phyloP scores from a whole-genome alignment of 2,888 invertebrate species.

The Trachelus stipa region DNA sequence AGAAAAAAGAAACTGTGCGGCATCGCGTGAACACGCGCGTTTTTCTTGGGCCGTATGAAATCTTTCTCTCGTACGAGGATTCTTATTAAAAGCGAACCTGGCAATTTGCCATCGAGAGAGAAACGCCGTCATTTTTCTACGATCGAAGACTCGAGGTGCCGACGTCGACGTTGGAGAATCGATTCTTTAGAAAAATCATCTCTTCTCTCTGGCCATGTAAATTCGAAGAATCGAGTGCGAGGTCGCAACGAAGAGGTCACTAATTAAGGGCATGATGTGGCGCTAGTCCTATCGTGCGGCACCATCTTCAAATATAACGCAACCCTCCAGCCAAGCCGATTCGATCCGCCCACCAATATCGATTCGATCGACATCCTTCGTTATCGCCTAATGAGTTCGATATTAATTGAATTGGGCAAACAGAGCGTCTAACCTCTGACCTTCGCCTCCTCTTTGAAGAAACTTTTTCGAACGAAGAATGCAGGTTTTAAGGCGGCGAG shows the following conservation, averaged over 20 bases:
- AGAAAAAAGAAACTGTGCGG: not conserved
- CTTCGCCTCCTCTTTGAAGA: not conserved
- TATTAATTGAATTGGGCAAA: conserved; percentile 9
- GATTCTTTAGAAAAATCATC: not conserved
- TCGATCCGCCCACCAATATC: conserved; percentile 9
- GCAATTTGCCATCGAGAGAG: conserved; percentile 22
- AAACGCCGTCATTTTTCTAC: not conserved
- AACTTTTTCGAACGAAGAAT: not conserved
- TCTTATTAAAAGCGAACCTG: conserved; percentile 36
- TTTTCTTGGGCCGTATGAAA: not conserved
- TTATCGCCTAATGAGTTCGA: conserved; percentile 4
- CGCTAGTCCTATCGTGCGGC: conserved; percentile 1
- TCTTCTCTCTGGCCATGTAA: not conserved
- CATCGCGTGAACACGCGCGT: conserved; percentile 4
- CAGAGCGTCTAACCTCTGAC: not conserved
- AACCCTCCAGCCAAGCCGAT: not conserved
- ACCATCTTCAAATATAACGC: conserved; percentile 6
- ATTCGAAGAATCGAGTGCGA: not conserved
- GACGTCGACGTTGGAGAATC: not conserved
- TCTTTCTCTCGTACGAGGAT: conserved; percentile 18
- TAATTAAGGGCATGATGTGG: conserved; percentile 13
- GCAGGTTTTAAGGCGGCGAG: not conserved
- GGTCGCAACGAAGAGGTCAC: not conserved
- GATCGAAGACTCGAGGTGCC: not conserved
- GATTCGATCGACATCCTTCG: not conserved